Evolutionary conservation across 2,797 vertebrate genomes (phyloP).

Genomic region (Acanthurus tractus): DNA sequence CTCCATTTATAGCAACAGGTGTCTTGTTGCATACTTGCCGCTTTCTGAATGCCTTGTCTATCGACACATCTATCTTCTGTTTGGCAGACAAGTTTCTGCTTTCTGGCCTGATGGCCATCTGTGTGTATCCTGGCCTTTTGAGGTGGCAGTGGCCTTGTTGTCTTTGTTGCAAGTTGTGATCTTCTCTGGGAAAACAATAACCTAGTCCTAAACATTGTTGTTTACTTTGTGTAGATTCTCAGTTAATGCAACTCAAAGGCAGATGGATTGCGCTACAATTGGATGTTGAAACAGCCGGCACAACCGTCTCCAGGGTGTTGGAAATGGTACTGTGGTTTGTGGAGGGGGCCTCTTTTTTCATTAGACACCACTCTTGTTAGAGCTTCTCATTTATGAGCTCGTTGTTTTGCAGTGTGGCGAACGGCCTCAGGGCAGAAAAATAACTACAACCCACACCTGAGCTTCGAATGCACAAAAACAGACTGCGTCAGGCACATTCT

Average conservation of each 20-base stretch:
- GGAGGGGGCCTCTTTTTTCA: slow-evolving; percentile 44
- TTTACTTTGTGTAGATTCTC: slow-evolving; percentile 35
- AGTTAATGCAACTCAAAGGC: slow-evolving; percentile 52
- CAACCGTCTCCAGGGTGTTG: slow-evolving; percentile 30
- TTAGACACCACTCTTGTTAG: slow-evolving; percentile 66
- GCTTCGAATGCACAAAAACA: slow-evolving; percentile 39
- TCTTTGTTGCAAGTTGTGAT: slow-evolving; percentile 28
- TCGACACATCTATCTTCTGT: slow-evolving; percentile 57
- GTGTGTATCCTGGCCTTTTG: slow-evolving; percentile 30
- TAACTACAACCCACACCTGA: slow-evolving; percentile 41
- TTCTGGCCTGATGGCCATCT: slow-evolving; percentile 57
- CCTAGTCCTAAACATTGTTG: slow-evolving; percentile 29
- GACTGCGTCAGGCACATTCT: slow-evolving; percentile 1
- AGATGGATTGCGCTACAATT: slow-evolving; percentile 36
- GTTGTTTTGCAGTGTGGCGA: slow-evolving; percentile 50
- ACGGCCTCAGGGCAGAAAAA: slow-evolving; percentile 58
- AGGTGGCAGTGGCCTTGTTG: slow-evolving; percentile 30
- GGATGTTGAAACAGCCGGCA: slow-evolving; percentile 41
- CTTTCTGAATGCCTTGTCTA: slow-evolving; percentile 40
- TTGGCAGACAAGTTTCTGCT: slow-evolving; percentile 34
- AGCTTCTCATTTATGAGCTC: slow-evolving; percentile 66
- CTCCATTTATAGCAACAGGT: slow-evolving; percentile 35
- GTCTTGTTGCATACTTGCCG: slow-evolving; percentile 36
- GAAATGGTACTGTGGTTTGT: slow-evolving; percentile 28
- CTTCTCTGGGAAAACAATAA: slow-evolving; percentile 32